Percentiles rank a stretch among this genome's conserved stretches.
Conservation (phyloP, 2,113 vertebrate species). For the Triplophysa siluroides region DNA sequence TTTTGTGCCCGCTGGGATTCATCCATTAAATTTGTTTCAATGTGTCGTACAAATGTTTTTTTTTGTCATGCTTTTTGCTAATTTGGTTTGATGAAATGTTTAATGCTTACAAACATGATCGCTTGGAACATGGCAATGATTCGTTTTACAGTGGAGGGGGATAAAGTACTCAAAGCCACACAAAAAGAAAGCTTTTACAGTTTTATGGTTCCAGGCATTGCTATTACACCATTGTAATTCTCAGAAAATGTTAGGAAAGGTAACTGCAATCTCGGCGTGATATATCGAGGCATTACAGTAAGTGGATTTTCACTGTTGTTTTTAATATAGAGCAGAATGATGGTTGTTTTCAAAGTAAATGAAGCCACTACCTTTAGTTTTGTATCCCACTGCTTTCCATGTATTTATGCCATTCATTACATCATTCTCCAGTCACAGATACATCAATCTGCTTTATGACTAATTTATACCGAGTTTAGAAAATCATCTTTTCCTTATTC, state of each 20-base stretch:
- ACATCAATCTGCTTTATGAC: neutral
- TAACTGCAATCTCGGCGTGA: neutral
- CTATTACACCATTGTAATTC: neutral
- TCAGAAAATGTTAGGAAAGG: neutral
- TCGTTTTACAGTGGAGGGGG: neutral
- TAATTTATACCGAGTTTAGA: neutral
- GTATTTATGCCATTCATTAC: neutral
- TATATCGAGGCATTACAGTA: neutral
- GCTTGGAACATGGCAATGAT: neutral
- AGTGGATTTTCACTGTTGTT: neutral
- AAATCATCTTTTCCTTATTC: neutral
- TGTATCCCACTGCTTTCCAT: neutral
- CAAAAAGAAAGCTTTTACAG: neutral
- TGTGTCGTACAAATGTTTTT: neutral
- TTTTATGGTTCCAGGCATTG: neutral
- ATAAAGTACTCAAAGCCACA: neutral
- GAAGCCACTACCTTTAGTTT: neutral
- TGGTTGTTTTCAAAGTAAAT: neutral
- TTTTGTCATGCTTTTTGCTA: conserved; percentile 17
- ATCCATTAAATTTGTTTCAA: conserved; percentile 17
- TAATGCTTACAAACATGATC: neutral
- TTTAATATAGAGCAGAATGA: neutral
- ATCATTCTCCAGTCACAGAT: neutral
- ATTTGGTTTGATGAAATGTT: neutral
- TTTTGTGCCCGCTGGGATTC: neutral